A percentile compares a stretch with the other conserved stretches of the same genome.
phyloP scores from a whole-genome alignment of 92 coral and sea anemone genomes.

The Desmophyllum pertusum region DNA sequence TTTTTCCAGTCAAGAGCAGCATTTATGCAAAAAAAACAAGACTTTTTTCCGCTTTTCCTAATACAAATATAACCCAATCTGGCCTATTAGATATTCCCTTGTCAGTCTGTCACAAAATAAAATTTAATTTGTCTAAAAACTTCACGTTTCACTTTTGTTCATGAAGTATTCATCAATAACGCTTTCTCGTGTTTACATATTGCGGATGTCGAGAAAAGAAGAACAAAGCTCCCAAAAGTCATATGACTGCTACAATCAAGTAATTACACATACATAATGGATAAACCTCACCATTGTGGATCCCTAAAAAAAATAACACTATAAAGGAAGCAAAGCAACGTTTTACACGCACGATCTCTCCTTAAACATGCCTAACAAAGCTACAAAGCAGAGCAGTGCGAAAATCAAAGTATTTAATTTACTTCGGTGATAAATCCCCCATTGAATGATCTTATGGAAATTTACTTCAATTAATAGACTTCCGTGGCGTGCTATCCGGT shows the following conservation, averaged over 20 bases:
- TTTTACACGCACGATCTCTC: not conserved
- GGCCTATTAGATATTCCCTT: not conserved
- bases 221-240: not conserved
- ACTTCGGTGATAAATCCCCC: not conserved
- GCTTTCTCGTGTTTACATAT: not conserved
- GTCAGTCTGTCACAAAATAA: not conserved
- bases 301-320: not conserved
- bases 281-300: not conserved
- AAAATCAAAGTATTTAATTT: not conserved
- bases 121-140: not conserved
- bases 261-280: too few relatives aligned
- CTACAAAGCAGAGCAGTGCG: not conserved
- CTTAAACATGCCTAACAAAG: too few relatives aligned
- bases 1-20: not conserved
- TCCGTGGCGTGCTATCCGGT: not conserved
- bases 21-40: not conserved
- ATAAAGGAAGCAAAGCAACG: not conserved
- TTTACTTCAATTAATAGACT: not conserved
- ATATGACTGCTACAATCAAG: not conserved
- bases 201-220: not conserved
- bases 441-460: not conserved
- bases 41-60: not conserved
- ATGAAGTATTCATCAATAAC: not conserved
- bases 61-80: not conserved
- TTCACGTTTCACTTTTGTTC: not conserved